A percentile compares a stretch with the other conserved stretches of the same genome.
Conservation (phyloP, 2,797 vertebrate genomes). For the Clarias pachynema region DNA sequence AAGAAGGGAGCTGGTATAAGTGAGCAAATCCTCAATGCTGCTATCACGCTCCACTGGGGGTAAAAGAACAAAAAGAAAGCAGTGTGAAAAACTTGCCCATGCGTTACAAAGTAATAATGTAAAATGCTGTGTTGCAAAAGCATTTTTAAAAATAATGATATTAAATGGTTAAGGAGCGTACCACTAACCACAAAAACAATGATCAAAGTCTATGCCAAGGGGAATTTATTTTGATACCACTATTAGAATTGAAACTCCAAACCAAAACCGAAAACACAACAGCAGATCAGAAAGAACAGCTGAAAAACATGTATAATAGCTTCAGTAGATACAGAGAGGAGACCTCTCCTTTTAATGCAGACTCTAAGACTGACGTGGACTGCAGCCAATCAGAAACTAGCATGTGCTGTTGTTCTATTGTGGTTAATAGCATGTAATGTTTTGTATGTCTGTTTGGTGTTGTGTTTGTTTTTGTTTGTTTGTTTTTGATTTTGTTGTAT, state of each 20-base stretch:
- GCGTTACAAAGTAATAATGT: background rate
- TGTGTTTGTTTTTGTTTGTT: too few relatives aligned
- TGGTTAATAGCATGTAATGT: background rate
- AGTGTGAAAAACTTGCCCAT: slow-evolving; percentile 19
- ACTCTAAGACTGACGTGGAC: background rate
- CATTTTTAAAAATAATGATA: background rate
- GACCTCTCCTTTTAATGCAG: background rate
- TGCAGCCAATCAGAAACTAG: background rate
- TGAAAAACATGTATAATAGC: background rate
- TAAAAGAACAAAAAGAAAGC: slow-evolving; percentile 13
- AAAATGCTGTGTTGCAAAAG: background rate
- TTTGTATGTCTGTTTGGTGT: too few relatives aligned
- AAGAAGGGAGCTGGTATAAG: slow-evolving; percentile 27
- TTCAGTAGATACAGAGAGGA: background rate
- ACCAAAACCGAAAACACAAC: background rate
- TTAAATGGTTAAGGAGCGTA: too few relatives aligned
- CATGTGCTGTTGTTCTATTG: background rate
- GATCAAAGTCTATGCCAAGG: background rate
- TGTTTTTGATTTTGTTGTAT: too few relatives aligned
- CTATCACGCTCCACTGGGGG: slow-evolving; percentile 24
- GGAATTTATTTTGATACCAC: background rate
- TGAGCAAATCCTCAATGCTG: slow-evolving; percentile 38
- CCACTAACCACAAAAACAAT: background rate
- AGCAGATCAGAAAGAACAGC: background rate
- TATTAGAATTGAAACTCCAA: background rate